Conservation (phyloP, 2,113 vertebrate genomes). For the Pholis gunnellus region DNA sequence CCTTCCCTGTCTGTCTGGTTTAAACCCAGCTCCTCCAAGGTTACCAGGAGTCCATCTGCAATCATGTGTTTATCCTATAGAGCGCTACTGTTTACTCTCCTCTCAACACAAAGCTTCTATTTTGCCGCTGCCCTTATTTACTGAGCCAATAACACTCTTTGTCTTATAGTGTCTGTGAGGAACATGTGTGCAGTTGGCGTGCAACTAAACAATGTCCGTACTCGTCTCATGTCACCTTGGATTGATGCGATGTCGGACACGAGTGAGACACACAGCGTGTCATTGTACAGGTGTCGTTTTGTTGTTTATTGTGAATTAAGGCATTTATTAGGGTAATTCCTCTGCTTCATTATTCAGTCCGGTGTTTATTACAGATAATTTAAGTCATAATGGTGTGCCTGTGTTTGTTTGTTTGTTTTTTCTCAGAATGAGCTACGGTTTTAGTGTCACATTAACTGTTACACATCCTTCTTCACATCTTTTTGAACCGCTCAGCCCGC, state of each 20-base stretch:
- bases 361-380: neutral
- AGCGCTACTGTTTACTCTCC: constrained; percentile 55
- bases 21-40: constrained; percentile 10
- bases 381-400: neutral
- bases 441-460: neutral
- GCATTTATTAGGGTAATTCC: neutral
- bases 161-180: constrained; percentile 38
- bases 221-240: constrained; percentile 17
- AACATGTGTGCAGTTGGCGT: constrained; percentile 26
- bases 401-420: neutral
- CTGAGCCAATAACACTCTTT: constrained; percentile 36
- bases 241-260: constrained; percentile 6
- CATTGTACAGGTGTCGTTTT: constrained; percentile 7
- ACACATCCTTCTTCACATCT: neutral
- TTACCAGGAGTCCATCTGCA: constrained; percentile 11
- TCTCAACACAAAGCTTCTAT: constrained; percentile 59
- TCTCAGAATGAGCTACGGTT: neutral
- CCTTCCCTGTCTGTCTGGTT: neutral
- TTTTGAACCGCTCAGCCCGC: neutral
- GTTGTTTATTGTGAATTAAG: neutral
- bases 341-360: neutral
- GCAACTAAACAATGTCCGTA: constrained; percentile 28
- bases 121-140: constrained; percentile 28
- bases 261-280: neutral
- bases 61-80: constrained; percentile 35